A percentile compares a stretch with the other conserved stretches of the same genome.
Evolutionary conservation across 1,140 invertebrate species (phyloP).

Genomic region (Kradibia gibbosae): DNA sequence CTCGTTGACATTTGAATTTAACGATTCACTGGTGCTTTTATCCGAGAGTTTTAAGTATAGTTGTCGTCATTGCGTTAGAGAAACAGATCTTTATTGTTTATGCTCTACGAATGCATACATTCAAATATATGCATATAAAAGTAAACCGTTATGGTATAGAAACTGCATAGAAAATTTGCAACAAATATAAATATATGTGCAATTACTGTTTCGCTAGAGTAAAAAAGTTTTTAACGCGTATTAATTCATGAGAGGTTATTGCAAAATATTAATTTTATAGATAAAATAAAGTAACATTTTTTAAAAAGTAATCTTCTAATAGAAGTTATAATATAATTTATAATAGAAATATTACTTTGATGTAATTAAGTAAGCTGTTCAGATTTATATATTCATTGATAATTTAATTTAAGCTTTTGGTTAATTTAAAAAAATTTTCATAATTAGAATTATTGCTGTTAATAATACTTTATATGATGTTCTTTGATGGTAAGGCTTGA

Average conservation of each 20-base stretch:
- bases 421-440: too few relatives aligned
- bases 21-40: conserved; percentile 16
- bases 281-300: neutral
- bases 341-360: too few relatives aligned
- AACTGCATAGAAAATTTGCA: neutral
- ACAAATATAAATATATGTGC: conserved; percentile 21
- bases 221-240: conserved; percentile 1
- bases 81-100: neutral
- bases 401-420: too few relatives aligned
- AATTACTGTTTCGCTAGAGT: neutral
- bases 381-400: too few relatives aligned
- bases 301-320: neutral
- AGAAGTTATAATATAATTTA: too few relatives aligned
- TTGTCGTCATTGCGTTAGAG: neutral
- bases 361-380: too few relatives aligned
- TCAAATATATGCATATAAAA: neutral
- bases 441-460: too few relatives aligned
- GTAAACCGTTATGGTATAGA: neutral
- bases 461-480: too few relatives aligned
- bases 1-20: conserved; percentile 32
- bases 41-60: conserved; percentile 8
- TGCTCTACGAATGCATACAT: neutral
- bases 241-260: conserved; percentile 12
- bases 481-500: too few relatives aligned
- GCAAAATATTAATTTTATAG: conserved; percentile 6